A percentile compares a stretch with the other conserved stretches of the same genome.
These are phyloP conservation scores for Esox niger DNA, from an alignment of 2,113 vertebrate genomes.

Conservation along the genomic window DNA sequence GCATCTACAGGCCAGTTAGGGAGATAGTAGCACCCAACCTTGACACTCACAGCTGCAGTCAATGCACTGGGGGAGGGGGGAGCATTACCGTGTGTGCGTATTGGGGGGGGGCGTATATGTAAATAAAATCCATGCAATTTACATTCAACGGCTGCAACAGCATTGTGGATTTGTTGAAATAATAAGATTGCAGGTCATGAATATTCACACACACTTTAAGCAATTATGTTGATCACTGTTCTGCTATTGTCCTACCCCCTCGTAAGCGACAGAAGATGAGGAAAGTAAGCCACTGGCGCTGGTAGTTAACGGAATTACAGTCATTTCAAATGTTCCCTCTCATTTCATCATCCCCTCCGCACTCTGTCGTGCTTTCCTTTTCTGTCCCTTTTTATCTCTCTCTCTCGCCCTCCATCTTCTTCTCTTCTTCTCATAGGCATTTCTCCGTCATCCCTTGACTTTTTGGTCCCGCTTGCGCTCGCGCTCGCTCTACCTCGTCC, in stretches of 20 bases:
- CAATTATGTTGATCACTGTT: conserved; percentile 74
- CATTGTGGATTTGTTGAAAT: conserved; percentile 67
- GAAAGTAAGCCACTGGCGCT: not conserved
- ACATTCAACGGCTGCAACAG: conserved; percentile 58
- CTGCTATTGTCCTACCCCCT: conserved; percentile 50
- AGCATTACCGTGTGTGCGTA: not conserved
- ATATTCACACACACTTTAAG: conserved; percentile 75
- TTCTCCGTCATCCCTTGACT: conserved; percentile 38
- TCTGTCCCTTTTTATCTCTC: conserved; percentile 24
- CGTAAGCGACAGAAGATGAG: no score
- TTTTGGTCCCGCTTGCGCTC: not conserved
- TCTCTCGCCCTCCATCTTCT: conserved; percentile 31
- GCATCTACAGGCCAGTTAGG: conserved; percentile 52
- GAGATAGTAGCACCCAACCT: conserved; percentile 63
- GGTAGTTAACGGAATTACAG: conserved; percentile 53
- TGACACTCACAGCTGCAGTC: conserved; percentile 65
- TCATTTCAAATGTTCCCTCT: conserved; percentile 41
- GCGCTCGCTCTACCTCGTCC: conserved; percentile 4
- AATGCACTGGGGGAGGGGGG: conserved; percentile 14
- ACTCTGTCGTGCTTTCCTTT: conserved; percentile 31
- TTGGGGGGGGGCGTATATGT: conserved; percentile 51
- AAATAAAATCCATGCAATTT: conserved; percentile 70
- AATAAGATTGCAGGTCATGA: conserved; percentile 69
- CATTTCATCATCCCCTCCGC: conserved; percentile 13
- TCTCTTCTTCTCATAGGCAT: conserved; percentile 34